A percentile compares a stretch with the other conserved stretches of the same genome.
These are phyloP conservation scores for Microdon myrmicae DNA, from an alignment of 2,888 invertebrate genomes.

Conservation along the genomic window DNA sequence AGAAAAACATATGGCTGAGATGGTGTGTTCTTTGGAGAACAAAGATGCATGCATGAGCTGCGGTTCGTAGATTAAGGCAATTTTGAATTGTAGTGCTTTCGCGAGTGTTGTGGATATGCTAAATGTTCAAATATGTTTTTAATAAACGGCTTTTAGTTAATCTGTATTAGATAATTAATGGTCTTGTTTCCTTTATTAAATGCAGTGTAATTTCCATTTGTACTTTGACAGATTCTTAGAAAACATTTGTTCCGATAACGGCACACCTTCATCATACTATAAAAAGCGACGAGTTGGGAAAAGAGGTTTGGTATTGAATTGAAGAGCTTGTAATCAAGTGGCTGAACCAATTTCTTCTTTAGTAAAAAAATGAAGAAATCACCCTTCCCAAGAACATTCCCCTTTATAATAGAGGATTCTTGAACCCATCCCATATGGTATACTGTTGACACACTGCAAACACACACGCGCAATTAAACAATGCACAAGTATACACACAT, in stretches of 20 bases:
- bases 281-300: too few relatives aligned
- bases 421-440: too few relatives aligned
- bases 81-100: background rate
- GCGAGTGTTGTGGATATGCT: conserved; percentile 5
- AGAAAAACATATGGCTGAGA: conserved; percentile 75
- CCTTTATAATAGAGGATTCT: too few relatives aligned
- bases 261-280: too few relatives aligned
- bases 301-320: too few relatives aligned
- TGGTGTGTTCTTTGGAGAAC: conserved; percentile 88
- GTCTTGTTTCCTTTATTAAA: background rate
- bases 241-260: background rate
- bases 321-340: too few relatives aligned
- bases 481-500: too few relatives aligned
- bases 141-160: conserved; percentile 17
- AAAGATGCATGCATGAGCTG: conserved; percentile 90
- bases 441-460: too few relatives aligned
- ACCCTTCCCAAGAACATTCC: too few relatives aligned
- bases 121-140: conserved; percentile 2
- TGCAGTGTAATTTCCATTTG: background rate
- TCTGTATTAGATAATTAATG: conserved; percentile 6
- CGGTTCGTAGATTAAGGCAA: conserved; percentile 72
- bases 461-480: too few relatives aligned
- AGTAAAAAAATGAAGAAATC: too few relatives aligned
- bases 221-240: background rate
- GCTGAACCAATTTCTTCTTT: too few relatives aligned